A percentile compares a stretch with the other conserved stretches of the same genome.
Conservation (phyloP, 2,113 vertebrate genomes). For the Bolborhynchus lineola region DNA sequence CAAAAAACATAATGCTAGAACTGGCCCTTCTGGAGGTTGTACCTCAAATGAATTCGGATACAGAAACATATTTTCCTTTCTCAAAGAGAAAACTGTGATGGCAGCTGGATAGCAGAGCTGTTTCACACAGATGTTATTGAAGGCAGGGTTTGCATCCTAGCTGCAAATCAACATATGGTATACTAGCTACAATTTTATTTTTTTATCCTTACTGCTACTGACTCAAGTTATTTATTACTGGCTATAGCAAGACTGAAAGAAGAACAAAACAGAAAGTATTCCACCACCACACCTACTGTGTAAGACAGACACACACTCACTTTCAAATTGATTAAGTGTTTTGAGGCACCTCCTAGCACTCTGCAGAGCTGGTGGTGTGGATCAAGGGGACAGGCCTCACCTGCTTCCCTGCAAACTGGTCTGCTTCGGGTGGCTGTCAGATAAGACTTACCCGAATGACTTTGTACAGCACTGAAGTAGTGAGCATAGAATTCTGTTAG, state of each 20-base stretch:
- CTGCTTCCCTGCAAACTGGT: background rate
- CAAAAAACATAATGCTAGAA: background rate
- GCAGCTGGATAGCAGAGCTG: conserved; percentile 25
- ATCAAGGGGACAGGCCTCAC: background rate
- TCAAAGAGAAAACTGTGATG: conserved; percentile 25
- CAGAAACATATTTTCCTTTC: background rate
- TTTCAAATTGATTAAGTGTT: background rate
- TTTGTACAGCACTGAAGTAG: background rate
- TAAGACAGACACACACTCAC: background rate
- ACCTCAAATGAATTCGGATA: background rate
- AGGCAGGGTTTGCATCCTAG: conserved; percentile 19
- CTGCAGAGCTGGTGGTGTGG: background rate
- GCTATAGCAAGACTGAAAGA: background rate
- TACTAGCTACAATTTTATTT: conserved; percentile 3
- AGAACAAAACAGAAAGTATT: background rate
- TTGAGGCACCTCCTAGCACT: background rate
- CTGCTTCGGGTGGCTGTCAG: background rate
- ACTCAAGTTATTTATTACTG: conserved; percentile 3
- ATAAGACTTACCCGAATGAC: background rate
- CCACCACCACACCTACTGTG: background rate
- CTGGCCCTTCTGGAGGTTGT: background rate
- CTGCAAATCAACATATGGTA: conserved; percentile 11
- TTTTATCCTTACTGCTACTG: conserved; percentile 28
- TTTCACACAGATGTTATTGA: conserved; percentile 57
- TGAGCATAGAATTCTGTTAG: background rate